Evolutionary conservation across 2,113 vertebrate species (phyloP), one percentile per base, ranked within the genome.

Genomic region (Eptesicus fuscus): DNA sequence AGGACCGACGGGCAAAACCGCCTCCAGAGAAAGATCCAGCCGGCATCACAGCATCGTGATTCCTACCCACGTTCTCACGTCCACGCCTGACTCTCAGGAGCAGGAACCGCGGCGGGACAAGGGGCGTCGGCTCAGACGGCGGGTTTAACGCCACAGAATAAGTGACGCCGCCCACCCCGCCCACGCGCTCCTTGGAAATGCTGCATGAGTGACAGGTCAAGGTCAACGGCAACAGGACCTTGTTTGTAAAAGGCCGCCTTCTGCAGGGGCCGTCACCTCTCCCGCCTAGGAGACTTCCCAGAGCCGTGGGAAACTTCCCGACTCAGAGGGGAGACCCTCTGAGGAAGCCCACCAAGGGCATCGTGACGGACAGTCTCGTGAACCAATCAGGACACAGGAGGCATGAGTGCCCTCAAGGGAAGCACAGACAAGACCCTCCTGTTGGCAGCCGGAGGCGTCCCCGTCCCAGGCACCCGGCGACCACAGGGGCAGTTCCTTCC

Each of bases 381-480:
- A n/a, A 65, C 25, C 49, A 56, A 23, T n/a, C 25, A 37, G 51
- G 25, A 76, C 32, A 18, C 5, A 59, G 35, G 35, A 25, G 11
- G 30, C 0, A 35, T 2, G 47, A 5, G n/a, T 25, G 37, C 70
- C 56, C 32, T 32, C 44, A 14, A 80, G 71, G 51, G 70, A 73
- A 67, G 11, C 67, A 42, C 0, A 90, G 53, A 59, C 49, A 51
- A 88, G 69, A 76, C 44, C 69, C 30, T 63, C 71, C 35, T 71
- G 22, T 84, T 42, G n/a, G 40, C 17, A 42, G 40, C 20, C 30
- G n/a, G 51, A 32, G 37, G 47, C 9, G 17, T 71, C 53, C 67
- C 95, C 77, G 79, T 94, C 56, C 95, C 96, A 84, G 35, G 73
- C 51, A 30, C 83, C 70, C n/a, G 23, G 3, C 17, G 35, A 69